Conservation (phyloP, 1,140 invertebrate genomes). For the Samia ricini region DNA sequence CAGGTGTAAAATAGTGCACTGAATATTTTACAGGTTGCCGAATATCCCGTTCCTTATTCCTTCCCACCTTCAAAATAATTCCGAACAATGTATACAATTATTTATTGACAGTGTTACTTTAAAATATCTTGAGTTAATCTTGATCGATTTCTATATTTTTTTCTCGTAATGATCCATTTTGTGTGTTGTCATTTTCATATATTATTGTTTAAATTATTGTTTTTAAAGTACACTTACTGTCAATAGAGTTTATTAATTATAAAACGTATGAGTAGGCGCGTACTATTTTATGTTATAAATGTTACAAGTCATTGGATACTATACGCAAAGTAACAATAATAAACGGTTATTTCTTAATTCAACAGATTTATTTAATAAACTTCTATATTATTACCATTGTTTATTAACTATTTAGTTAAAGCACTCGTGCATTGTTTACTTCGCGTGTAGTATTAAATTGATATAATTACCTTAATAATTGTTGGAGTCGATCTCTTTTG, state of each 20-base stretch:
- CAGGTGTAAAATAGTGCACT: slow-evolving; percentile 13
- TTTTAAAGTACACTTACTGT: neutral
- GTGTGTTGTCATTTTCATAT: no score
- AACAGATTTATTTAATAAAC: no score
- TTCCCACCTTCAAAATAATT: neutral
- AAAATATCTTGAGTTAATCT: neutral
- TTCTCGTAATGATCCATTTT: no score
- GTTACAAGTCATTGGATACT: neutral
- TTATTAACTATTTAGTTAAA: neutral
- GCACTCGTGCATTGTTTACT: neutral
- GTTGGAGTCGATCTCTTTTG: neutral
- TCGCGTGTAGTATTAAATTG: slow-evolving; percentile 1
- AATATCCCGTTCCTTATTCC: slow-evolving; percentile 20
- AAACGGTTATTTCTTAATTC: neutral
- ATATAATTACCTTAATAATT: neutral
- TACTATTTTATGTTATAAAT: neutral
- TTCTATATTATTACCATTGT: no score
- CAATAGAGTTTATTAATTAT: neutral
- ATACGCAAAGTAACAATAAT: neutral
- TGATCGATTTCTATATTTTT: neutral
- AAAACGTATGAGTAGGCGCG: neutral
- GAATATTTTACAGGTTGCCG: slow-evolving; percentile 33
- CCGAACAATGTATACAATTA: neutral
- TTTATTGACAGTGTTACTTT: neutral
- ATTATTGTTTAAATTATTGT: neutral